Percentiles rank a stretch among this genome's conserved stretches.
Conservation (phyloP, 2,888 invertebrate species). For the Anthophora plumipes region DNA sequence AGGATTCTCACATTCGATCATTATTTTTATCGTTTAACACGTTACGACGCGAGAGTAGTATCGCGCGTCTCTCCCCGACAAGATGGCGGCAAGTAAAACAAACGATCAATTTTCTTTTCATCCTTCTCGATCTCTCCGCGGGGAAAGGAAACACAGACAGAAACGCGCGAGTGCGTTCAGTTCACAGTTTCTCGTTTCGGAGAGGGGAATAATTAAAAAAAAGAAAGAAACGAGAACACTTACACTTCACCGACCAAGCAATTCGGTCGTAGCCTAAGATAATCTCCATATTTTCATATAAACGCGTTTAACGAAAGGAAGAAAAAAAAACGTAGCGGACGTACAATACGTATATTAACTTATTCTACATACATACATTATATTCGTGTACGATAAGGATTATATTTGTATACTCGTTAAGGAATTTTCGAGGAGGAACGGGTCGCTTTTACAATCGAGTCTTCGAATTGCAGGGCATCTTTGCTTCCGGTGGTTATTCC, state of each 20-base stretch:
- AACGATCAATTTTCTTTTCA: constrained; percentile 5
- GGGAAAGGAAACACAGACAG: not conserved
- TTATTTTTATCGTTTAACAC: constrained; percentile 28
- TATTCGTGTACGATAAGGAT: constrained; percentile 58
- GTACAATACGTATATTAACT: constrained; percentile 57
- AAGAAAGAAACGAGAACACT: constrained; percentile 21
- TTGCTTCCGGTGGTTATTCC: constrained; percentile 23
- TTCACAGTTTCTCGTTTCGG: no score
- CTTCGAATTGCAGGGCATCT: constrained; percentile 1
- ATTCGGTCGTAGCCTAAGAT: constrained; percentile 67
- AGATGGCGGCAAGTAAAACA: not conserved
- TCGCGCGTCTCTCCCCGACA: constrained; percentile 16
- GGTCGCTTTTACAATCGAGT: constrained; percentile 5
- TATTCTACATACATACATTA: constrained; percentile 39
- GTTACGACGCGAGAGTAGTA: constrained; percentile 13
- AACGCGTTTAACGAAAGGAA: constrained; percentile 43
- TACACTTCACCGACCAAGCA: constrained; percentile 51
- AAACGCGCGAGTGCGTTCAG: no score
- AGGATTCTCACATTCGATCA: constrained; percentile 1
- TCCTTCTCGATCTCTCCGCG: not conserved
- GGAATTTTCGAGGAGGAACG: constrained; percentile 29
- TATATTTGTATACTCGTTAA: constrained; percentile 15
- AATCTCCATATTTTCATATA: constrained; percentile 75
- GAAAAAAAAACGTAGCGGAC: constrained; percentile 33
- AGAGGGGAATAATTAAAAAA: no score